These are phyloP conservation scores for Microtus ochrogaster DNA, from an alignment of 2,113 vertebrate species.

Conservation along the genomic window DNA sequence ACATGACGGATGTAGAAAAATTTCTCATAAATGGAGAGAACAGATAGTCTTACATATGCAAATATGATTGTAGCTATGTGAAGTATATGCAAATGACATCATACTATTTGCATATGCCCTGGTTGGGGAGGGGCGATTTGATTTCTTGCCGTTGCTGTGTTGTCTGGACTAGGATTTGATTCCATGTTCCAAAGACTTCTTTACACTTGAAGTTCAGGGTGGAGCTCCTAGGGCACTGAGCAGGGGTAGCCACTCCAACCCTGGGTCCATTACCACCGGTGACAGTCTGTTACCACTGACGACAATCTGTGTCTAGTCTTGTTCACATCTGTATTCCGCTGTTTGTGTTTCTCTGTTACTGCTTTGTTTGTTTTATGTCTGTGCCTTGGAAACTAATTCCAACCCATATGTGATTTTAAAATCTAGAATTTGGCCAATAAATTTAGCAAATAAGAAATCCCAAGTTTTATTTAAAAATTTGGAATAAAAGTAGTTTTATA, in stretches of 20 bases:
- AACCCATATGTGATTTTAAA: not conserved
- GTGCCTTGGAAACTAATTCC: not conserved
- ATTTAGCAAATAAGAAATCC: constrained; percentile 10
- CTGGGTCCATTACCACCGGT: too few relatives aligned
- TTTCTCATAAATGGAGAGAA: not conserved
- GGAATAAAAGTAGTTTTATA: constrained; percentile 2
- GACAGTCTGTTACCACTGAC: not conserved
- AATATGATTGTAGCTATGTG: not conserved
- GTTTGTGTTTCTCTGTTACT: not conserved
- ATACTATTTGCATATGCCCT: not conserved
- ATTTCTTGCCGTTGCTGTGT: not conserved
- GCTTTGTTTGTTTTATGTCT: not conserved
- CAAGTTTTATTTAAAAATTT: constrained; percentile 17
- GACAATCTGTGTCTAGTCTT: not conserved
- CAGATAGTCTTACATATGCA: not conserved
- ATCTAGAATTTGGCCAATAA: not conserved
- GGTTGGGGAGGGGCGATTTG: not conserved
- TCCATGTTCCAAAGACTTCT: not conserved
- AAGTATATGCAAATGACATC: not conserved
- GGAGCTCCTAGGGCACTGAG: not conserved
- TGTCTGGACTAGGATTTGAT: not conserved
- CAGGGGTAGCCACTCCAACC: not conserved
- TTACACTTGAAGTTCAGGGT: not conserved
- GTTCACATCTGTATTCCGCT: not conserved
- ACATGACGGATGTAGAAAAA: not conserved